Evolutionary conservation across 2,797 vertebrate genomes (phyloP).

Genomic region (Xiphorhynchus erythropygius): DNA sequence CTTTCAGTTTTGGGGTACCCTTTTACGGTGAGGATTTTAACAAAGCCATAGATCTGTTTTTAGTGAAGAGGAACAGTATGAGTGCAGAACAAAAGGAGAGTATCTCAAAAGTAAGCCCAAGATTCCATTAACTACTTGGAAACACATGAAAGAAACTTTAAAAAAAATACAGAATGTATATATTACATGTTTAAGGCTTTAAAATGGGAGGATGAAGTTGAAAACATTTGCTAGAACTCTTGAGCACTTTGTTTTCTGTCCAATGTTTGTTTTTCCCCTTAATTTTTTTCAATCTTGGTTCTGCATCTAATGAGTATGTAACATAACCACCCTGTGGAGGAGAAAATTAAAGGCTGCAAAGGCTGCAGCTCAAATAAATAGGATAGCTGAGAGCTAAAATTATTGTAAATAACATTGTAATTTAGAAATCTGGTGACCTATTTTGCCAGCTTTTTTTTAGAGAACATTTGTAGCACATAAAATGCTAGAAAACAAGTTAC

Average conservation of each 20-base stretch:
- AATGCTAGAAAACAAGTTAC: background rate
- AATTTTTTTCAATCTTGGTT: conserved; percentile 22
- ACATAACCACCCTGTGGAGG: background rate
- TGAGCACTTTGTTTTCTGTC: conserved; percentile 32
- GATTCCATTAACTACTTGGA: background rate
- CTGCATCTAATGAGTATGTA: conserved; percentile 17
- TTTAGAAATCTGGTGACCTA: background rate
- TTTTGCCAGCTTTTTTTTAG: background rate
- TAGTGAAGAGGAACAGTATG: background rate
- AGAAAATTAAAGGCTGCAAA: conserved; percentile 45
- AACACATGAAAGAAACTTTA: background rate
- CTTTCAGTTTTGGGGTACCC: background rate
- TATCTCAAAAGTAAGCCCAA: background rate
- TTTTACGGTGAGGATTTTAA: background rate
- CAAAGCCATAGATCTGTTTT: background rate
- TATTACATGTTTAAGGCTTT: background rate
- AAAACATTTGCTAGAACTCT: background rate
- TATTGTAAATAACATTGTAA: conserved; percentile 28
- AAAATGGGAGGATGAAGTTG: background rate
- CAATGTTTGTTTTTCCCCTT: conserved; percentile 22
- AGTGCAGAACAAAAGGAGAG: background rate
- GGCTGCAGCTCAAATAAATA: conserved; percentile 6
- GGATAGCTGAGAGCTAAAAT: conserved; percentile 39
- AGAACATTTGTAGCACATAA: background rate
- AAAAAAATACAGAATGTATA: background rate